phyloP scores from a whole-genome alignment of 2,888 invertebrate species.

The Lycaena phlaeas region DNA sequence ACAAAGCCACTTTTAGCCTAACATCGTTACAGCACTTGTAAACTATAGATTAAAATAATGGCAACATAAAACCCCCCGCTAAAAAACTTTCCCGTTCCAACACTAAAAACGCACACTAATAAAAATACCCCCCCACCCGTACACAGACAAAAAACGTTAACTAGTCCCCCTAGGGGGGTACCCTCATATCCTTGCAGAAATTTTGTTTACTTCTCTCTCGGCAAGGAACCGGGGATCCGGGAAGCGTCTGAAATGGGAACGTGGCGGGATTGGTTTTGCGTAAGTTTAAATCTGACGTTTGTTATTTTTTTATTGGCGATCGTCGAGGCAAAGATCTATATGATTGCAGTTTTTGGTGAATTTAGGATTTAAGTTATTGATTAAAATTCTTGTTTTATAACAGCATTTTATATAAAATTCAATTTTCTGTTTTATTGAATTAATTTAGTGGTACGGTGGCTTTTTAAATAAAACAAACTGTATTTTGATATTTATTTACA shows the following conservation, averaged over 20 bases:
- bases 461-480: too few relatives aligned
- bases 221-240: conserved; percentile 49
- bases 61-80: conserved; percentile 17
- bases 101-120: conserved; percentile 42
- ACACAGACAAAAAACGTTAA: conserved; percentile 65
- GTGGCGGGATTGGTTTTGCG: conserved; percentile 42
- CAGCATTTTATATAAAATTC: too few relatives aligned
- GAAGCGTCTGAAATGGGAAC: conserved; percentile 50
- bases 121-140: conserved; percentile 39
- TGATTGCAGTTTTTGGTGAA: neutral
- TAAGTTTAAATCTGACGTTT: conserved; percentile 29
- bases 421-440: too few relatives aligned
- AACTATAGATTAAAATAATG: conserved; percentile 9
- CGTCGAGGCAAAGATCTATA: conserved; percentile 11
- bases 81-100: conserved; percentile 23
- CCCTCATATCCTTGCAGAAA: conserved; percentile 69
- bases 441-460: too few relatives aligned
- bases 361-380: too few relatives aligned
- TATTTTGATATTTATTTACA: too few relatives aligned
- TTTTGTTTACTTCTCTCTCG: conserved; percentile 70
- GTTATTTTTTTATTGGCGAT: conserved; percentile 20
- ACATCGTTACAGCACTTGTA: too few relatives aligned
- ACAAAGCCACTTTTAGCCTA: too few relatives aligned
- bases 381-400: too few relatives aligned
- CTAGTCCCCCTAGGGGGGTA: conserved; percentile 36